These are phyloP conservation scores for Esox masquinongy DNA, from an alignment of 2,797 vertebrate species.

Conservation along the genomic window DNA sequence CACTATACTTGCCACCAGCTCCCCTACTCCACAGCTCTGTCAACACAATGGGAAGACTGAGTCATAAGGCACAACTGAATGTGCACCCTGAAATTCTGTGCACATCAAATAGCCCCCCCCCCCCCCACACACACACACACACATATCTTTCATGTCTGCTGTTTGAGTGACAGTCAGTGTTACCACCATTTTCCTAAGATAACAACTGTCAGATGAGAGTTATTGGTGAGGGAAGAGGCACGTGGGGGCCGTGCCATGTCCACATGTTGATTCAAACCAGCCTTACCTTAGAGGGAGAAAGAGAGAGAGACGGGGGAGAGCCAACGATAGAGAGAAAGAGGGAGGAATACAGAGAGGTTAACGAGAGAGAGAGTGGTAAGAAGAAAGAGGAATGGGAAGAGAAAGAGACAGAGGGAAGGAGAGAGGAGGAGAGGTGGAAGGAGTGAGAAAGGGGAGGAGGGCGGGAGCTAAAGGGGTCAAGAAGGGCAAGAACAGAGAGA, in stretches of 20 bases:
- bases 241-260: conserved; percentile 19
- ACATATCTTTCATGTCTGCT: conserved; percentile 38
- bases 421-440: conserved; percentile 25
- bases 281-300: conserved; percentile 3
- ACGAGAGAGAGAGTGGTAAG: not conserved
- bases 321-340: not conserved
- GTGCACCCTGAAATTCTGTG: conserved; percentile 39
- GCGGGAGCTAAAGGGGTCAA: conserved; percentile 43
- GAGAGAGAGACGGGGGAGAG: too few species aligned
- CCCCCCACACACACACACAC: conserved; percentile 29
- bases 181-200: conserved; percentile 69
- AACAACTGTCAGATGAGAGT: conserved; percentile 70
- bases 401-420: conserved; percentile 17
- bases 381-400: not conserved
- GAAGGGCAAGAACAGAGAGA: conserved; percentile 29
- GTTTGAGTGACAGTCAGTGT: conserved; percentile 55
- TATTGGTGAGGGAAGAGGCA: conserved; percentile 56
- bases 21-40: conserved; percentile 27
- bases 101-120: conserved; percentile 57
- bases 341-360: not conserved
- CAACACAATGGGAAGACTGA: conserved; percentile 40
- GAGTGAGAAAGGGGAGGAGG: conserved; percentile 16
- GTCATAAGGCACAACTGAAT: conserved; percentile 37
- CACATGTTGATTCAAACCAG: conserved; percentile 33
- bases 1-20: not conserved